Base-by-base conservation (phyloP, 2,113 vertebrate genomes). In the Oxyruncus cristatus region DNA sequence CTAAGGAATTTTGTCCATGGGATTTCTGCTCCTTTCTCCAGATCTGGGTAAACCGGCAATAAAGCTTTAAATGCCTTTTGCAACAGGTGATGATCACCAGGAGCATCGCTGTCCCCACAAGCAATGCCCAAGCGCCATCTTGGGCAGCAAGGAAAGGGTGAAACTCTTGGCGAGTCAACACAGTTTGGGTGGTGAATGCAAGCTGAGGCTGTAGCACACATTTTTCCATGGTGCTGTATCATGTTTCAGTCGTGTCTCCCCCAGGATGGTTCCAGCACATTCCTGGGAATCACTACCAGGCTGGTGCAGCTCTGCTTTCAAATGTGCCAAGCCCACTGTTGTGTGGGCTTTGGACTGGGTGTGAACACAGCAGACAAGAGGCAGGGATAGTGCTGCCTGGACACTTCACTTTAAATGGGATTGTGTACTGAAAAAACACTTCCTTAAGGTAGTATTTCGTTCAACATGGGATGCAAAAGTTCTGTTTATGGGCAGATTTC, bases 291-390 rank as follows among this genome's bases (percentile, higher is more conserved):
- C 3, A 3, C 66, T 89, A 0, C 30, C 11, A 52, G n/a, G 18
- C 10, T 83, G 58, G 53, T 5, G 0, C 20, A 75, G 90, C 6
- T 89, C 47, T 46, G 52, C 35, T 42, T 71, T 33, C 73, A 88
- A 28, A 47, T 0, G 1, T 30, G 76, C 65, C 80, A 87, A 78
- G 19, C 61, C 49, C 19, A 3, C 0, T 0, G 55, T 59, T 62
- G 12, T 2, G 1, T 32, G 68, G 79, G 16, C 19, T 78, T 53
- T 41, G 55, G 47, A 16, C 21, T 42, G 0, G 1, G 14, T 46
- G 46, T 2, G 2, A 73, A 33, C 22, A 28, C 35, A 58, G 27
- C 19, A 8, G 47, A 37, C 2, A 3, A 2, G 39, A 33, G 16
- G 13, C 26, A 88, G 16, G 46, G 55, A 67, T 67, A 15, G 35